Conservation (phyloP, 2,113 vertebrate genomes). For the Turnix velox region DNA sequence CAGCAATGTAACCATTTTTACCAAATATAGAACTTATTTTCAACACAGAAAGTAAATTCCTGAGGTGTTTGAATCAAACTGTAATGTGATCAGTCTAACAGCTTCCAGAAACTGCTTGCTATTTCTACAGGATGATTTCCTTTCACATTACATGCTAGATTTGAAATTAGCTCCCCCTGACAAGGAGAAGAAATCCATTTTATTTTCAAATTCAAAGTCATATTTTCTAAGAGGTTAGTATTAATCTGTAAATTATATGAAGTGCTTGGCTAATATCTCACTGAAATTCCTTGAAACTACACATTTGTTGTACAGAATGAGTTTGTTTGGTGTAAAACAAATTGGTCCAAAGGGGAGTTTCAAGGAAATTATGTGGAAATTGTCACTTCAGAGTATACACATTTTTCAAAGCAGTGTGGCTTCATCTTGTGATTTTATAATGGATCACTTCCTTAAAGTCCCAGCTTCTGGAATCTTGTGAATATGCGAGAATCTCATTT, state of each 20-base stretch:
- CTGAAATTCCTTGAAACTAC: background rate
- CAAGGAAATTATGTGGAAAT: background rate
- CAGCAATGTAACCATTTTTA: background rate
- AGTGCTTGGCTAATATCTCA: background rate
- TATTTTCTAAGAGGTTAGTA: background rate
- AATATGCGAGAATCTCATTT: background rate
- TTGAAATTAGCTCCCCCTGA: slow-evolving; percentile 20
- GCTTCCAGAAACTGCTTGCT: background rate
- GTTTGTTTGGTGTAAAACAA: background rate
- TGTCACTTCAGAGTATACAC: background rate
- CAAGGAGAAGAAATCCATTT: background rate
- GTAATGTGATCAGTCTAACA: background rate
- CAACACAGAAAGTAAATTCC: background rate
- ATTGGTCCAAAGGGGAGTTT: background rate
- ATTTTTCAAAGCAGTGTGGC: background rate
- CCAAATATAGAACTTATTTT: background rate
- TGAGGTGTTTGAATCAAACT: background rate
- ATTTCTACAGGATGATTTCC: background rate
- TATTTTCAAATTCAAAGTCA: background rate
- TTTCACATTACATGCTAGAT: background rate
- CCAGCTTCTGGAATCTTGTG: background rate
- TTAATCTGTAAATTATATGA: background rate
- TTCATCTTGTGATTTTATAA: background rate
- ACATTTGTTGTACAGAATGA: background rate
- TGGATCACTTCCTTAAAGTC: background rate